These are phyloP conservation scores for Synanthedon andrenaeformis DNA, from an alignment of 2,888 invertebrate species.

Conservation along the genomic window DNA sequence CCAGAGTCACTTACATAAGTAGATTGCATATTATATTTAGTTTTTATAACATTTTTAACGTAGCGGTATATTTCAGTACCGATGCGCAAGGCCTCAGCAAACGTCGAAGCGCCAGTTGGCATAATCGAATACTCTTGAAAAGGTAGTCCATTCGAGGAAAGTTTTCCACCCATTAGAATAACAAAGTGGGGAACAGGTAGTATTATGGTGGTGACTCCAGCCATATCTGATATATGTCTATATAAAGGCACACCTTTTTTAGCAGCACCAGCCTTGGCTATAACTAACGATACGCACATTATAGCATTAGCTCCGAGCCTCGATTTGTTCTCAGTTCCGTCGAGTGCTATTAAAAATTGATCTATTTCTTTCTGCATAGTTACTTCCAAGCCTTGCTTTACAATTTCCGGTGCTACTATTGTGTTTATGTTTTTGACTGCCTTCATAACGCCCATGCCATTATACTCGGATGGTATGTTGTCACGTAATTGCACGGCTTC, in stretches of 20 bases:
- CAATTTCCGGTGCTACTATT: slow-evolving; percentile 80
- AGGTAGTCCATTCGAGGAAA: slow-evolving; percentile 95
- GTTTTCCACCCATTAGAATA: slow-evolving; percentile 96
- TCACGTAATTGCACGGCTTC: slow-evolving; percentile 97
- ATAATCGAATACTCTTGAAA: slow-evolving; percentile 97
- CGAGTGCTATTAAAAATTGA: slow-evolving; percentile 86
- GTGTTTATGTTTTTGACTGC: slow-evolving; percentile 93
- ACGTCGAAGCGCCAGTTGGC: slow-evolving; percentile 90
- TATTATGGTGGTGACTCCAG: slow-evolving; percentile 88
- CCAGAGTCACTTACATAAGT: slow-evolving; percentile 97
- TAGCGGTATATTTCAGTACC: slow-evolving; percentile 96
- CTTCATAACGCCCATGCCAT: slow-evolving; percentile 91
- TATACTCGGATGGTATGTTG: slow-evolving; percentile 84
- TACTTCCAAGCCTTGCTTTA: slow-evolving; percentile 85
- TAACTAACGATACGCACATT: slow-evolving; percentile 94
- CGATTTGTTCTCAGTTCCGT: slow-evolving; percentile 96
- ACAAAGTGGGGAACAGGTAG: slow-evolving; percentile 98
- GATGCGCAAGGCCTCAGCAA: slow-evolving; percentile 97
- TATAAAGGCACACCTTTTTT: slow-evolving; percentile 89
- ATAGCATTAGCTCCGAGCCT: slow-evolving; percentile 97
- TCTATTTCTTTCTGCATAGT: slow-evolving; percentile 92
- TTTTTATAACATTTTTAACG: slow-evolving; percentile 89
- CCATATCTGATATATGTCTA: slow-evolving; percentile 94
- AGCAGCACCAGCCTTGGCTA: slow-evolving; percentile 97
- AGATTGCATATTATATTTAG: slow-evolving; percentile 89